Evolutionary conservation across 2,113 vertebrate species (phyloP), one percentile per base, ranked within the genome.

Genomic region (Dinomys branickii): DNA sequence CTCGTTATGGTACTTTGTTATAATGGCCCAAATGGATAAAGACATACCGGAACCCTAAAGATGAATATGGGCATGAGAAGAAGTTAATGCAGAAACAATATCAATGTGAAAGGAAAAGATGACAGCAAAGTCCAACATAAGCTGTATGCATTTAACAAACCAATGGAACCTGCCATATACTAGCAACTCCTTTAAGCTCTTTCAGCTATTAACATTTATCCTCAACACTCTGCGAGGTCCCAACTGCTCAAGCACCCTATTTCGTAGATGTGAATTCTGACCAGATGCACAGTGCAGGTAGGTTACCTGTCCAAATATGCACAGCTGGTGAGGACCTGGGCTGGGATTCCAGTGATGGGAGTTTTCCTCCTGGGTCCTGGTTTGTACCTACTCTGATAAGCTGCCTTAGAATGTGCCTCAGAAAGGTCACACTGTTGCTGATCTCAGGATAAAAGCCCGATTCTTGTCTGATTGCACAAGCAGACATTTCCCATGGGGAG

Each of bases 21-120:
- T 58, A 41, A 80, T 52, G 61, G 13, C 41, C 71, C 19, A 26
- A 71, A 69, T 85, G n/a, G 44, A 65, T 58, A n/a, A 75, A 82
- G 81, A 41, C 38, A 50, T 33, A 28, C 16, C 16, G 50, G 4
- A 97, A 94, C 59, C 90, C 96, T 85, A 54, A 84, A 83, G 87
- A 95, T 0, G 2, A 87, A 78, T 83, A 59, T 3, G 85, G 50
- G 63, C 7, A 93, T 59, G 20, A 96, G 28, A 95, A 52, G 92
- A 97, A 98, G 67, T 65, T 95, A 97, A 96, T 95, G 59, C 58
- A 96, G 93, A 56, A 90, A 93, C 97, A 94, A 80, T 75, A 92
- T 71, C 61, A 63, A 20, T 83, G 97, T 96, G 77, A 14, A 73
- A 24, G 86, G 61, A 81, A 81, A 96, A 38, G 17, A 88, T 67